A percentile compares a stretch with the other conserved stretches of the same genome.
Conservation (phyloP, 2,888 invertebrate genomes). For the Marasmarcha lunaedactyla region DNA sequence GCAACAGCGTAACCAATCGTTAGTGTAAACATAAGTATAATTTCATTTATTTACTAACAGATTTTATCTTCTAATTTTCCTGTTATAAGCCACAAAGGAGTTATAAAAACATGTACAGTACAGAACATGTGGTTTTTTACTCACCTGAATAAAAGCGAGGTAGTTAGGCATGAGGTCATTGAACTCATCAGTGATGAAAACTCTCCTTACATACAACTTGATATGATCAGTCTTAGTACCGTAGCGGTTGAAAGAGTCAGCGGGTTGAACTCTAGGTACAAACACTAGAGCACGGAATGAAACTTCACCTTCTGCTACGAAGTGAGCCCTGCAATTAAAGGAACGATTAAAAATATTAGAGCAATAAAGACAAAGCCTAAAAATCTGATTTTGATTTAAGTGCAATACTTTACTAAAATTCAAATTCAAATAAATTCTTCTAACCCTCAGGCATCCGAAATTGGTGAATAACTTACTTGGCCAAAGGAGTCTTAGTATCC, state of each 20-base stretch:
- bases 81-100: no score
- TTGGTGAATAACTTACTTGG: slow-evolving; percentile 58
- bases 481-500: slow-evolving; percentile 84
- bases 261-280: slow-evolving; percentile 90
- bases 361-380: no score
- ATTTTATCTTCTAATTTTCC: no score
- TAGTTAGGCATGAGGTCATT: slow-evolving; percentile 99
- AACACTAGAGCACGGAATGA: slow-evolving; percentile 97
- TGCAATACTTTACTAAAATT: no score
- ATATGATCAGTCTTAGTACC: slow-evolving; percentile 95
- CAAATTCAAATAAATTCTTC: no score
- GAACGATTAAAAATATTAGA: slow-evolving; percentile 72
- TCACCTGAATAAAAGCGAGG: slow-evolving; percentile 85
- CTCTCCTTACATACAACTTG: slow-evolving; percentile 96
- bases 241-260: slow-evolving; percentile 95
- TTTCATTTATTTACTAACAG: no score
- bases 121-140: no score
- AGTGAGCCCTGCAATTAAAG: slow-evolving; percentile 75
- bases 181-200: slow-evolving; percentile 99
- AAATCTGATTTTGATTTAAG: no score
- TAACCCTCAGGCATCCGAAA: no score
- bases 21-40: no score
- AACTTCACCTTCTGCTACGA: slow-evolving; percentile 99
- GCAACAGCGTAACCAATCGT: no score
- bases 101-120: no score